Conservation (phyloP, 2,113 vertebrate genomes). For the Cariama cristata region DNA sequence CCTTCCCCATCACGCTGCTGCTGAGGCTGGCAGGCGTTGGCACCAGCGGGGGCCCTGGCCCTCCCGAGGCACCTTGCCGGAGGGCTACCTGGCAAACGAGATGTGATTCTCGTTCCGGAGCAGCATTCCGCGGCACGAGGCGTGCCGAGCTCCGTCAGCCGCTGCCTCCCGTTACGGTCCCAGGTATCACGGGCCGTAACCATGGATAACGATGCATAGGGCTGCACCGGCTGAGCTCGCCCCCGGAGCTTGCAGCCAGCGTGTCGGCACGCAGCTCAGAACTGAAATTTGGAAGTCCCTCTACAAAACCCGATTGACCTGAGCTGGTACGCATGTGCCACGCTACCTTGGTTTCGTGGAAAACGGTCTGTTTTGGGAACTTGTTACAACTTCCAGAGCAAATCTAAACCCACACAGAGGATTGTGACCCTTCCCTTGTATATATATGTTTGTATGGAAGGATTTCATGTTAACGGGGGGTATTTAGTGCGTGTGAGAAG, state of each 20-base stretch:
- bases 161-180: too few relatives aligned
- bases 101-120: not conserved
- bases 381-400: not conserved
- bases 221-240: accelerated
- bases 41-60: not conserved
- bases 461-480: not conserved
- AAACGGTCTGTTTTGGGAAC: not conserved
- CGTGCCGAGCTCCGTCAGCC: not conserved
- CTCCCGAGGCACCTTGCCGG: not conserved
- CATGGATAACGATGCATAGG: accelerated
- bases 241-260: not conserved
- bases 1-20: accelerated
- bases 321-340: accelerated
- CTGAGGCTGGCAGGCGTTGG: not conserved
- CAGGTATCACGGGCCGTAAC: accelerated
- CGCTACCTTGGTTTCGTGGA: accelerated
- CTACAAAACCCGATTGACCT: accelerated
- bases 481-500: not conserved
- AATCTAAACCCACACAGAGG: accelerated
- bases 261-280: accelerated
- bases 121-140: accelerated
- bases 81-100: not conserved
- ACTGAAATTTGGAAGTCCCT: not conserved
- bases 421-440: accelerated
- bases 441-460: accelerated